Evolutionary conservation across 37 sponge, comb jelly and placozoan genomes (phyloP).

Genomic region (Eunapius fragilis): DNA sequence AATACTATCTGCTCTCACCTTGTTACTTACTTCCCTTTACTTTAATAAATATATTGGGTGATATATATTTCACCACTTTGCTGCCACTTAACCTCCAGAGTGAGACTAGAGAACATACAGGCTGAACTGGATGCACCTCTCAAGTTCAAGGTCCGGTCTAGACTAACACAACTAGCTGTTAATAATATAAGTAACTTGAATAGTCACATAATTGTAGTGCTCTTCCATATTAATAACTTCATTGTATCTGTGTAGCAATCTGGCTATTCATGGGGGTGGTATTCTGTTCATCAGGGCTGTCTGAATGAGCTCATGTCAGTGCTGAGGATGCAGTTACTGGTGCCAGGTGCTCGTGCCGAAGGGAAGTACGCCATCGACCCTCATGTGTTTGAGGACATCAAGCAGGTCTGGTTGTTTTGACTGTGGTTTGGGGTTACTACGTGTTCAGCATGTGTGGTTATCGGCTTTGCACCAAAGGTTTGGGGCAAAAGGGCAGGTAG

Average conservation of each 20-base stretch:
- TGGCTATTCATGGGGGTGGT: too few species aligned
- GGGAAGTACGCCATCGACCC: conserved; percentile 59
- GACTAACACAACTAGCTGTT: not conserved
- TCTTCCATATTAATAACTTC: too few species aligned
- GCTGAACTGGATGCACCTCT: conserved; percentile 90
- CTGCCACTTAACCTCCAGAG: conserved; percentile 19
- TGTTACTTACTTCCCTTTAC: not conserved
- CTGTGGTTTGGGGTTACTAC: not conserved
- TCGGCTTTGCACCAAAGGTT: not conserved
- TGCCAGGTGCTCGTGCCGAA: conserved; percentile 40
- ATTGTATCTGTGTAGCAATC: too few species aligned
- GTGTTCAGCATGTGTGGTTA: not conserved
- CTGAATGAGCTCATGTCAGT: conserved; percentile 94
- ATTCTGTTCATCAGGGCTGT: conserved; percentile 55
- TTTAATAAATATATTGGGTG: too few species aligned
- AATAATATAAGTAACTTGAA: not conserved
- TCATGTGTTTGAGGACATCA: conserved; percentile 45
- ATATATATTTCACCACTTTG: too few species aligned
- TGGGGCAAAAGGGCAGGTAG: not conserved
- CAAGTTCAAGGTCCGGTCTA: conserved; percentile 79
- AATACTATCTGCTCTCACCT: too few species aligned
- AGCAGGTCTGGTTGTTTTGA: conserved; percentile 42
- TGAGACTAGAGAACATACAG: conserved; percentile 82
- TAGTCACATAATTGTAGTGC: not conserved
- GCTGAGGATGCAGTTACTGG: conserved; percentile 76